These are phyloP conservation scores for Bombylius discolor DNA, from an alignment of 2,888 invertebrate species.

Conservation along the genomic window DNA sequence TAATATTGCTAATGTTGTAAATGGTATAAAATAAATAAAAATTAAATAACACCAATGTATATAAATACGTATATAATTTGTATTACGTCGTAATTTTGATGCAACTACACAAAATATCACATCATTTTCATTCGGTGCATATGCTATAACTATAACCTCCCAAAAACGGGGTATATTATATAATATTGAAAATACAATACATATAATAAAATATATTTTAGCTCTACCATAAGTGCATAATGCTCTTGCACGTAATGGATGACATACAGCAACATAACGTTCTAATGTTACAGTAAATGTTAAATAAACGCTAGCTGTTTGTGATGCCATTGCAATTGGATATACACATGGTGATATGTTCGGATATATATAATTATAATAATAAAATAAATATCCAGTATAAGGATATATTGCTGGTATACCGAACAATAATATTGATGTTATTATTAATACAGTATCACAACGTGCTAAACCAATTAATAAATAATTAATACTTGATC, in stretches of 20 bases:
- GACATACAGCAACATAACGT: conserved; percentile 87
- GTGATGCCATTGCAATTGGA: conserved; percentile 74
- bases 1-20: conserved; percentile 72
- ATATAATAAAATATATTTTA: conserved; percentile 68
- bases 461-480: conserved; percentile 86
- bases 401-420: conserved; percentile 75
- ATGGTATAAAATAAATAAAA: conserved; percentile 88
- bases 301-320: conserved; percentile 89
- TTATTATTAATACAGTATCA: conserved; percentile 81
- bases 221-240: conserved; percentile 83
- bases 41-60: conserved; percentile 90
- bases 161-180: conserved; percentile 78
- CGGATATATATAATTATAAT: conserved; percentile 67
- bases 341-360: conserved; percentile 67
- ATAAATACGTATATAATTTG: conserved; percentile 70
- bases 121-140: conserved; percentile 38
- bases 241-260: conserved; percentile 75
- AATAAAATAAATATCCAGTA: conserved; percentile 61
- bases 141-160: conserved; percentile 46
- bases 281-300: conserved; percentile 82
- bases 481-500: conserved; percentile 88
- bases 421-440: conserved; percentile 75
- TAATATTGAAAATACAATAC: conserved; percentile 63
- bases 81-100: conserved; percentile 53
- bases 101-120: conserved; percentile 59